phyloP scores from a whole-genome alignment of 2,113 vertebrate species.

The Regulus satrapa region DNA sequence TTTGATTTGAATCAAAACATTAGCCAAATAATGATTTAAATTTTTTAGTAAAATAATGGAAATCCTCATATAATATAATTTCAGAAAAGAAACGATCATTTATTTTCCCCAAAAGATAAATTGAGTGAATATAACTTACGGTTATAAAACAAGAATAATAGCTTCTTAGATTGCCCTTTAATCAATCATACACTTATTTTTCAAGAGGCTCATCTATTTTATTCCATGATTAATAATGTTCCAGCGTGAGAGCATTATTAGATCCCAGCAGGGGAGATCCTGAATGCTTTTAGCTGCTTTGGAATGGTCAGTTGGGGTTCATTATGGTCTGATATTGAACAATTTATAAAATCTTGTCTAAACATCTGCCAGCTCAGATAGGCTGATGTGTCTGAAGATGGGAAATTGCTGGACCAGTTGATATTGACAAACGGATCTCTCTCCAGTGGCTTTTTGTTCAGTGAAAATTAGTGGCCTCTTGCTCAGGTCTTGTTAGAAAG shows the following conservation, averaged over 20 bases:
- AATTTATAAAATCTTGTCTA: slow-evolving; percentile 99
- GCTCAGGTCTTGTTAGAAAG: slow-evolving; percentile 82
- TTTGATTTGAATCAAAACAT: slow-evolving; percentile 49
- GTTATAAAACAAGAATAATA: slow-evolving; percentile 87
- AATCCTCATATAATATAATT: slow-evolving; percentile 68
- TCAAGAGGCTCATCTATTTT: slow-evolving; percentile 89
- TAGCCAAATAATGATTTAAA: slow-evolving; percentile 28
- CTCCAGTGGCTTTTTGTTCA: slow-evolving; percentile 81
- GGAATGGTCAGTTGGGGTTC: slow-evolving; percentile 95
- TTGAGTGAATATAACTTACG: slow-evolving; percentile 83
- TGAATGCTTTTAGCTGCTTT: slow-evolving; percentile 86
- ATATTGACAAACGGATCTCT: slow-evolving; percentile 84
- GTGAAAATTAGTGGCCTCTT: slow-evolving; percentile 80
- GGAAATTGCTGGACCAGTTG: slow-evolving; percentile 86
- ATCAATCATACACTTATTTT: slow-evolving; percentile 93
- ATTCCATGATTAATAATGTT: slow-evolving; percentile 91
- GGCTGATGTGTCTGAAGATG: slow-evolving; percentile 80
- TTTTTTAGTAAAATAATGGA: slow-evolving; percentile 64
- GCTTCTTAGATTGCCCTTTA: slow-evolving; percentile 87
- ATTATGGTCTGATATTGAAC: slow-evolving; percentile 94
- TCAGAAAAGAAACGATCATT: slow-evolving; percentile 74
- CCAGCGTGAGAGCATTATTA: slow-evolving; percentile 83
- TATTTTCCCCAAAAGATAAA: slow-evolving; percentile 82
- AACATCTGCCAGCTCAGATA: slow-evolving; percentile 96
- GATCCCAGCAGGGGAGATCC: slow-evolving; percentile 87